Evolutionary conservation across 2,888 invertebrate species (phyloP), one percentile per base, ranked within the genome.

Genomic region (Silvanus unidentatus): DNA sequence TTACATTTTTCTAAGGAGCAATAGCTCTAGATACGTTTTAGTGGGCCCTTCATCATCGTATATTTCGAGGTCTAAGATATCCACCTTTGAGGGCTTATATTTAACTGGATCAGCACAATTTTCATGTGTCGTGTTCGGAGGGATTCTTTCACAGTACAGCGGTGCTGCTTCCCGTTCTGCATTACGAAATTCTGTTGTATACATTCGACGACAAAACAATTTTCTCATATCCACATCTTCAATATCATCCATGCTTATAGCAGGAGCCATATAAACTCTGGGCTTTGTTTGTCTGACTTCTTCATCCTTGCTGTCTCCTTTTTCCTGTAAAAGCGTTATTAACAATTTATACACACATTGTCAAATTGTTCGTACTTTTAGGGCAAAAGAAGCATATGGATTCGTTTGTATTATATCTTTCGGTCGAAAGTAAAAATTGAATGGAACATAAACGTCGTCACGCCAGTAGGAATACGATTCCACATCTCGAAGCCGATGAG

Each of bases 211-310:
- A 14, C 65, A 55, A 3, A 73, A 40, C 9, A 68, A 40, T 35
- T 64, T 56, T 29, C 70, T 57, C 55, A 67, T 64, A 47, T 68
- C 60, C 16, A 60, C 55, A 50, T 73, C 70, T 5, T 62, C 57
- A 2, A 71, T 58, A 36, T 73, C 69, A 46, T 73, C 72, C 34
- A 73, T 55, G 44, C 69, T 63, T 2, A 70, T 62, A 9, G 67
- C 70, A 1, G 72, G 71, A 2, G 68, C 61, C 54, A 67, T 62
- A 35, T 64, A 68, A 29, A 64, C 47, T n/a, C 66, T 57, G 2
- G 69, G 69, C 47, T 69, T 58, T 2, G 62, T 67, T 54, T 62
- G 68, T 4, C 63, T 60, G 1, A 58, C 63, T 42, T 66, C 60
- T 16, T 63, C 57, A 45, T 53, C 55, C 29, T 49, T 52, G 13